Base-by-base conservation (phyloP, 2,888 invertebrate genomes). In the Apomyelois bistriatella region DNA sequence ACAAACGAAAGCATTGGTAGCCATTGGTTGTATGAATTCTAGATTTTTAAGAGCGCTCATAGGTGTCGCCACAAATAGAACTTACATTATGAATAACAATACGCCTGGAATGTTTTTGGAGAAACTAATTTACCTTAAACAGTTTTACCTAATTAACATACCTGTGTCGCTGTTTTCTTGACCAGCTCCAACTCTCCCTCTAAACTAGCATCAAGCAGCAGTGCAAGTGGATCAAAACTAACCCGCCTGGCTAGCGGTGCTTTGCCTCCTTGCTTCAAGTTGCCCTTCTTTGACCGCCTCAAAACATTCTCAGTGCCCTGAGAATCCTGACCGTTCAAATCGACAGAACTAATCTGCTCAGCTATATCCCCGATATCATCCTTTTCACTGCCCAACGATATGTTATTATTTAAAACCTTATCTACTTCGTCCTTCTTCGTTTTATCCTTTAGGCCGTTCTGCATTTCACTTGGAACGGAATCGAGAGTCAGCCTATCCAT, bases 171-270 rank as follows among this genome's bases (percentile, higher is more conserved):
- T 48, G 98, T 98, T 84, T 97, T 96, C 89, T 95, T 96, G 37
- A 99, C 99, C 61, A 99, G 92, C 75, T 99, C 99, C 74, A 99
- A 91, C 82, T 99, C 99, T 40, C 99, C 99, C 85, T 99, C 99
- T 62, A 99, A 92, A 68, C 99, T 98, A 43, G 99, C 99, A 85
- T 99, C 99, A 71, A 99, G 91, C 48, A 99, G 92, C 48, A 99
- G 91, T 0, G 99, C 99, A 68, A 99, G 91, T 15, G 99, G 99
- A 91, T 99, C 99, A 77, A 99, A 99, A 79, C 98, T 98, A 36
- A 99, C 99, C 56, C 98, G 91, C 61, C 98, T 92, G 3, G 95
- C 93, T 35, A 95, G 76, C 69, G 95, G 95, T 17, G 92, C 93
- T 67, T 95, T 95, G 17, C 94, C 93, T 48, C 92, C 93, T 70